phyloP scores from a whole-genome alignment of 1,140 invertebrate genomes.

The Acromyrmex charruanus region DNA sequence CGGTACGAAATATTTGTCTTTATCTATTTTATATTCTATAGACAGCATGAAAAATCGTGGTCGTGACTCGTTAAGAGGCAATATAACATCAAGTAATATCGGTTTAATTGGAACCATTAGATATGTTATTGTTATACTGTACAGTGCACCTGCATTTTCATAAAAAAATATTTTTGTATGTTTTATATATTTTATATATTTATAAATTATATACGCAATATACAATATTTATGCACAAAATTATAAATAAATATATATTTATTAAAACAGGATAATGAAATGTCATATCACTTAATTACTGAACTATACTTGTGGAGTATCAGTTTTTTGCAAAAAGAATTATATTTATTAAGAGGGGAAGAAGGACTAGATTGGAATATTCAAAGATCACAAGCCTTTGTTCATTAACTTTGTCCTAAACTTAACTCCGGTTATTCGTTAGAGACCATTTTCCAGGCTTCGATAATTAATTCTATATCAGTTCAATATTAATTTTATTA shows the following conservation, averaged over 20 bases:
- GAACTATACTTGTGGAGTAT: no score
- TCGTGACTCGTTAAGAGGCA: slow-evolving; percentile 3
- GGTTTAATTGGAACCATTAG: not conserved
- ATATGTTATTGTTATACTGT: not conserved
- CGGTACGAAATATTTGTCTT: not conserved
- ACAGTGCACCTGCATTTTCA: not conserved
- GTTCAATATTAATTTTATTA: no score
- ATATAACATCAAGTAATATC: slow-evolving; percentile 6
- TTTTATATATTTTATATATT: not conserved
- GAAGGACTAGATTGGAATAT: no score
- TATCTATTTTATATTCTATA: not conserved
- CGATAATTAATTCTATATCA: no score
- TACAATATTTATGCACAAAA: not conserved
- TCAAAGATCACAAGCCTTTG: no score
- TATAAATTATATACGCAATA: not conserved
- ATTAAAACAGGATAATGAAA: no score
- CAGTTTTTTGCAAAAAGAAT: no score
- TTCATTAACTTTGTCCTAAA: no score
- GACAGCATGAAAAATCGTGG: not conserved
- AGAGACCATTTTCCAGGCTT: no score
- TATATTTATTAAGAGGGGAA: no score
- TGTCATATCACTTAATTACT: no score
- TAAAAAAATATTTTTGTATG: not conserved
- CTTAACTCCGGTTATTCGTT: no score
- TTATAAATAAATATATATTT: not conserved